Base-by-base conservation (phyloP, 1,140 invertebrate genomes). In the Pissodes strobi region DNA sequence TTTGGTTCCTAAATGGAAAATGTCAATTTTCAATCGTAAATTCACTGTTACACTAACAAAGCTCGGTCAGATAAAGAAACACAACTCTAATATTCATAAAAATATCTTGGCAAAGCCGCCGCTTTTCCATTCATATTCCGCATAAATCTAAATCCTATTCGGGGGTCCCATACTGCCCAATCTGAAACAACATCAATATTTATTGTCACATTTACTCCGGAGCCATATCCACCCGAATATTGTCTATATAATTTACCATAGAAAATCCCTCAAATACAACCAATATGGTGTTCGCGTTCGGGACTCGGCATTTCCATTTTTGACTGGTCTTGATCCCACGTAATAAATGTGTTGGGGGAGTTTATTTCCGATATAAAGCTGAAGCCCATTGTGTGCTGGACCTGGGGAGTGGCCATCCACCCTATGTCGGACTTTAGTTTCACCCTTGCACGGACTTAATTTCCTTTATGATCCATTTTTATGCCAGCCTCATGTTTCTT, bases 361-460 rank as follows among this genome's bases (percentile, higher is more conserved):
- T 66, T 55, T 67, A 41, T 67, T 67, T 63, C 60, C 60, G 49
- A 63, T 62, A 65, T 60, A 65, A 53, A 67, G 49, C 59, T 59
- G n/a, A n/a, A 64, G 69, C 49, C 56, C 60, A 69, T 69, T 67
- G 30, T 61, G 41, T 56, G 64, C 49, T 59, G 69, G 69, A 69
- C 65, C 57, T 62, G 69, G n/a, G 67, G 69, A 62, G 69, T 71
- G 71, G 69, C 69, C 45, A 71, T 52, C 34, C 2, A 22, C 41
- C 37, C 55, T 18, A 3, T 12, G 4, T n/a, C 18, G 25, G 48
- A 27, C 25, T 27, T 23, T 10, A 12, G 17, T 49, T 49, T 13
- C 5, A 21, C 43, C 48, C 13, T 15, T n/a, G 4, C 10, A n/a
- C n/a, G 12, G 9, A 34, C 23, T 51, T 51, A 51, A 51, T 51